phyloP scores from a whole-genome alignment of 2,113 vertebrate species.

The Cyphomyrus discorhynchus region DNA sequence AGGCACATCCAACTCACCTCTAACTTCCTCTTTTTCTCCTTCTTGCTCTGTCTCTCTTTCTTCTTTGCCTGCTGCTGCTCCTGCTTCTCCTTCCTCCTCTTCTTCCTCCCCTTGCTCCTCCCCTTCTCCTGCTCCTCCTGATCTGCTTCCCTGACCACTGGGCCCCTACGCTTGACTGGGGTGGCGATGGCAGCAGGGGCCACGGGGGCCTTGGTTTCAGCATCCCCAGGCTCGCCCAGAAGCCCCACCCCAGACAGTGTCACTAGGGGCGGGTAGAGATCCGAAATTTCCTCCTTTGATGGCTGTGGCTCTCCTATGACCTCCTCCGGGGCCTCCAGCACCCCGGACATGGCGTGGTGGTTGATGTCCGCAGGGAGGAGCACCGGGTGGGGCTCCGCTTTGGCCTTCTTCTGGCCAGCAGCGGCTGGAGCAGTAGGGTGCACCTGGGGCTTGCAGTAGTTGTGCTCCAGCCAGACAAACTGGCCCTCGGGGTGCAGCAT shows the following conservation, averaged over 20 bases:
- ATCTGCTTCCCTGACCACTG: constrained; percentile 36
- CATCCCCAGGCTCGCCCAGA: constrained; percentile 42
- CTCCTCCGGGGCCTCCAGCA: constrained; percentile 68
- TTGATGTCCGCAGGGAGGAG: constrained; percentile 59
- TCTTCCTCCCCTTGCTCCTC: constrained; percentile 58
- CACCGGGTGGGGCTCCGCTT: constrained; percentile 49
- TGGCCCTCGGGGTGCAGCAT: constrained; percentile 47
- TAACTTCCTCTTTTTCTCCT: constrained; percentile 55
- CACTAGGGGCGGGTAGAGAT: constrained; percentile 28
- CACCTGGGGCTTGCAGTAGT: constrained; percentile 67
- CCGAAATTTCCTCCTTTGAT: constrained; percentile 41
- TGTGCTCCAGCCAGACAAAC: constrained; percentile 73
- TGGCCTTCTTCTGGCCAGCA: constrained; percentile 40
- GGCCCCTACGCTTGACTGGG: constrained; percentile 52
- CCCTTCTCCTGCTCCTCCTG: constrained; percentile 46
- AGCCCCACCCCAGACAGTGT: constrained; percentile 34
- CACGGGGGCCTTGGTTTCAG: constrained; percentile 26
- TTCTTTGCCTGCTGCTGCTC: constrained; percentile 50
- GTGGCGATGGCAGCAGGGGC: constrained; percentile 11
- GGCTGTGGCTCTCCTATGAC: constrained; percentile 56
- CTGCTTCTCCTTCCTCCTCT: constrained; percentile 44
- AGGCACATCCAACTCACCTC: constrained; percentile 44
- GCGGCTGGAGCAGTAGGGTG: constrained; percentile 24
- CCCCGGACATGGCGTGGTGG: constrained; percentile 52
- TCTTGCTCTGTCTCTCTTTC: constrained; percentile 53